Evolutionary conservation across 2,888 invertebrate genomes (phyloP).

Genomic region (Meganola albula): DNA sequence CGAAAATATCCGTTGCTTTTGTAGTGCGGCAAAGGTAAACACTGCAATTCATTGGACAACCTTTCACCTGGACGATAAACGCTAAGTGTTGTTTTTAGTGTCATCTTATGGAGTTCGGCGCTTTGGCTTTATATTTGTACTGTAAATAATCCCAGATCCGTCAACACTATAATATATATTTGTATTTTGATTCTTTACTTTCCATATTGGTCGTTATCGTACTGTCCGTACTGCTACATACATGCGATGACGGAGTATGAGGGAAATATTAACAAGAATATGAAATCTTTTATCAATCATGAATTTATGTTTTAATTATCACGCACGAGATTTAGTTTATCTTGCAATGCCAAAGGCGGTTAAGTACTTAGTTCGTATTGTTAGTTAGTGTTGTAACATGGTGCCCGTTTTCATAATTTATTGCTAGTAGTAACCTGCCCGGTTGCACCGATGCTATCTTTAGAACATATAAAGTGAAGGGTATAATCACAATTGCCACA

Average conservation of each 20-base stretch:
- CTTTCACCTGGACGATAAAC: conserved; percentile 64
- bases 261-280: no score
- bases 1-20: conserved; percentile 34
- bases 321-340: conserved; percentile 7
- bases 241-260: no score
- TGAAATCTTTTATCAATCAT: no score
- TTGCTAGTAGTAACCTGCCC: conserved; percentile 18
- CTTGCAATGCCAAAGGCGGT: conserved; percentile 6
- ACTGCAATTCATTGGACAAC: conserved; percentile 55
- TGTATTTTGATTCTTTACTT: no score
- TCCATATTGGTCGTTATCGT: no score
- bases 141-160: conserved; percentile 19
- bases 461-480: conserved; percentile 28
- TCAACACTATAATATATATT: no score
- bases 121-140: conserved; percentile 32
- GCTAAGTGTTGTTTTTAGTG: conserved; percentile 49
- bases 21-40: conserved; percentile 43
- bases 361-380: conserved; percentile 13
- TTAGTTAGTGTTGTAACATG: conserved; percentile 16
- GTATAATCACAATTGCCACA: conserved; percentile 25
- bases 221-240: no score
- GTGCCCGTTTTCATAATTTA: conserved; percentile 30
- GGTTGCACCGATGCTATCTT: conserved; percentile 27
- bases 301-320: background rate
- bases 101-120: conserved; percentile 32